A percentile compares a stretch with the other conserved stretches of the same genome.
Conservation (phyloP, 2,888 invertebrate genomes). For the Zaprionus bogoriensis region DNA sequence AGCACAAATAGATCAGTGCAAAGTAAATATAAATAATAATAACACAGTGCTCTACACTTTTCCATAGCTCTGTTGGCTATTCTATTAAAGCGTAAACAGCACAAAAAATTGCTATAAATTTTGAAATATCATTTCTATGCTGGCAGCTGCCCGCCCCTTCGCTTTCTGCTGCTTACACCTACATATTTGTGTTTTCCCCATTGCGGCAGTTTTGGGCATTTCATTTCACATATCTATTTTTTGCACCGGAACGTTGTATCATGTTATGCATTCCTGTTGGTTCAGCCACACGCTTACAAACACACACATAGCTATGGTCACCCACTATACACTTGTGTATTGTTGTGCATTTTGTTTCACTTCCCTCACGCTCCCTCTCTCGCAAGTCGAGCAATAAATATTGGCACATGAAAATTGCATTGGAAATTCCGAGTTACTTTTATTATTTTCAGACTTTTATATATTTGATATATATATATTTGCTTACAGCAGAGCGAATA, state of each 20-base stretch:
- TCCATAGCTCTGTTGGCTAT: constrained; percentile 20
- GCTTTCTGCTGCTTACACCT: no score
- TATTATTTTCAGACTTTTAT: no score
- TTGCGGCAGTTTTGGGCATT: constrained; percentile 35
- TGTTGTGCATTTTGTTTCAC: constrained; percentile 41
- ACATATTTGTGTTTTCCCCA: neutral
- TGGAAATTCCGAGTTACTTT: constrained; percentile 29
- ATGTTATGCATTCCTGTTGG: constrained; percentile 15
- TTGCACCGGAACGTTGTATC: constrained; percentile 17
- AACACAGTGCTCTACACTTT: constrained; percentile 12
- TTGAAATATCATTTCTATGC: constrained; percentile 35
- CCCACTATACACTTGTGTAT: no score
- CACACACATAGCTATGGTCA: neutral
- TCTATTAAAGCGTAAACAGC: constrained; percentile 15
- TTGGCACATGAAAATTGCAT: constrained; percentile 56
- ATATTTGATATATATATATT: no score
- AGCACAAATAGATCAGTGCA: constrained; percentile 54
- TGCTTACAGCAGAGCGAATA: no score
- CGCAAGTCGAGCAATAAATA: constrained; percentile 43
- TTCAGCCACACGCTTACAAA: neutral
- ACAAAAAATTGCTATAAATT: constrained; percentile 34
- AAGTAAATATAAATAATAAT: constrained; percentile 69
- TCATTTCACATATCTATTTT: constrained; percentile 40
- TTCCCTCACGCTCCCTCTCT: neutral
- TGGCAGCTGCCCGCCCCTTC: neutral